Conservation (phyloP, 2,797 vertebrate species). For the Enteromius trimaculatus region DNA sequence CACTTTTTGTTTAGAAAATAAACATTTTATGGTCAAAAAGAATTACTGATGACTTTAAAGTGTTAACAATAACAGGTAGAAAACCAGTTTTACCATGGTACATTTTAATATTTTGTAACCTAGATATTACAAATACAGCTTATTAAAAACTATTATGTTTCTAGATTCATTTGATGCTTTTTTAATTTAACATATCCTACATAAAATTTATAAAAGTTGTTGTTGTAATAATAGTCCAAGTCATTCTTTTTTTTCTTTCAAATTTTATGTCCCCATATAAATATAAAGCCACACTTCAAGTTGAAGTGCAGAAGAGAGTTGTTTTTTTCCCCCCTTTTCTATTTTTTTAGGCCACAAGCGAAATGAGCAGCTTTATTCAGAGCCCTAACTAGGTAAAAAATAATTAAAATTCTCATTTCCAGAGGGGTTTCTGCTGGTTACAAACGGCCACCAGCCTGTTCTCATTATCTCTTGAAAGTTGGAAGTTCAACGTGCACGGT, state of each 20-base stretch:
- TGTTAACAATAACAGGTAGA: background rate
- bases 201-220: background rate
- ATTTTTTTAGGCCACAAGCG: background rate
- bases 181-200: background rate
- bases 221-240: background rate
- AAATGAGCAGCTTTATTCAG: conserved; percentile 31
- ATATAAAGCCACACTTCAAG: conserved; percentile 7
- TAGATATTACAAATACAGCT: background rate
- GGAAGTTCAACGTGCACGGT: conserved; percentile 24
- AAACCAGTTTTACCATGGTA: background rate
- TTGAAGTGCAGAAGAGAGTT: background rate
- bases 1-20: background rate
- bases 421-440: conserved; percentile 19
- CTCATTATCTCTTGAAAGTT: conserved; percentile 38
- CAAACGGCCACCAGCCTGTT: conserved; percentile 21
- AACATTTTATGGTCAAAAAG: background rate
- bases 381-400: conserved; percentile 31
- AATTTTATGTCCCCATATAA: background rate
- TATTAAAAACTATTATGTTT: background rate
- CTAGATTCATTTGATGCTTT: background rate
- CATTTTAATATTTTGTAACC: background rate
- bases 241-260: background rate
- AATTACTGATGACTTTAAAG: background rate
- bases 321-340: background rate
- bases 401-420: conserved; percentile 25